Percentiles rank a stretch among this genome's conserved stretches.
Conservation (phyloP, 2,113 vertebrate species). For the Eonycteris spelaea region DNA sequence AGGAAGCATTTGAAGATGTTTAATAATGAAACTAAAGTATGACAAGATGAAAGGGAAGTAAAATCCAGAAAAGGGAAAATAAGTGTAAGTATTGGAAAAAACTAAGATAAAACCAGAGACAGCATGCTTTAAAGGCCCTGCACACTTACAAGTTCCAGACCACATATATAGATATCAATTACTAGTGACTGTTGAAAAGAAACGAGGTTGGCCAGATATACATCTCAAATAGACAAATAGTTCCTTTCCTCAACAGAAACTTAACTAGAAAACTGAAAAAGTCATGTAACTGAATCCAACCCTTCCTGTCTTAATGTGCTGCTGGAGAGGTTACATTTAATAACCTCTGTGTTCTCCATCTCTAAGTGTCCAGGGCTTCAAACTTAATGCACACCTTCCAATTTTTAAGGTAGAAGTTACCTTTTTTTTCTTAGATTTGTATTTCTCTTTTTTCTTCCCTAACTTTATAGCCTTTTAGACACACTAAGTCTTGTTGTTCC, state of each 20-base stretch:
- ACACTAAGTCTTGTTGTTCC: neutral
- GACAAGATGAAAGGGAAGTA: neutral
- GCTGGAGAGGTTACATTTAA: neutral
- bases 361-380: neutral
- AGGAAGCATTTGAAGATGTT: neutral
- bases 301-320: neutral
- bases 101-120: neutral
- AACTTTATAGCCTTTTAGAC: neutral
- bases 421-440: neutral
- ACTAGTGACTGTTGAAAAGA: neutral
- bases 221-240: no score
- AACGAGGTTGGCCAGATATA: neutral
- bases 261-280: neutral
- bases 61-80: neutral
- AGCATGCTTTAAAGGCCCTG: neutral
- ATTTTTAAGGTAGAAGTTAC: neutral
- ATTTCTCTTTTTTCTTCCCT: neutral
- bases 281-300: neutral
- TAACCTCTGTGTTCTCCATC: neutral
- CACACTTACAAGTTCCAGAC: neutral
- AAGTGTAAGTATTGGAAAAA: neutral
- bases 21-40: neutral
- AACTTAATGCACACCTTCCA: neutral
- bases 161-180: neutral
- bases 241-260: neutral